Percentiles rank a stretch among this genome's conserved stretches.
These are phyloP conservation scores for Platalea minor DNA, from an alignment of 2,797 vertebrate species.

Conservation along the genomic window DNA sequence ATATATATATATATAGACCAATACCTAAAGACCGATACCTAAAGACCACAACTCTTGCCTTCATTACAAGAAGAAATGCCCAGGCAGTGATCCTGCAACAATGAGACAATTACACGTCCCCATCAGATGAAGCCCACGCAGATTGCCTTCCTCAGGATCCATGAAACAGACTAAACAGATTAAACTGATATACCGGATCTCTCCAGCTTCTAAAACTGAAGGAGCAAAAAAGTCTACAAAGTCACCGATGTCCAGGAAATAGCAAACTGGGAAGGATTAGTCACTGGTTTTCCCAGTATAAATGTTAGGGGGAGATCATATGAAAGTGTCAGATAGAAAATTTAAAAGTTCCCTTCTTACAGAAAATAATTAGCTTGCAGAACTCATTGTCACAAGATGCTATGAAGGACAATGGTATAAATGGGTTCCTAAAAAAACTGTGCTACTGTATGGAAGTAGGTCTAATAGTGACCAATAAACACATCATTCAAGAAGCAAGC, in stretches of 20 bases:
- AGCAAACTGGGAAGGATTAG: background rate
- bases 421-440: fast-evolving
- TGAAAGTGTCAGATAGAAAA: background rate
- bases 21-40: background rate
- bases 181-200: background rate
- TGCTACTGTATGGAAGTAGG: background rate
- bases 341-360: background rate
- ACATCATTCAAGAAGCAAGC: background rate
- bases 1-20: too few relatives aligned
- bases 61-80: background rate
- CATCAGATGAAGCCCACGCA: background rate
- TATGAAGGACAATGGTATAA: background rate
- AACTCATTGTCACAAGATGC: background rate
- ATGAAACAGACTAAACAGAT: background rate
- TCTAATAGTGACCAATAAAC: background rate
- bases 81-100: background rate
- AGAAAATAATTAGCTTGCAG: background rate
- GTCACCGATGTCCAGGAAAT: fast-evolving
- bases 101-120: background rate
- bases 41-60: background rate
- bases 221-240: background rate
- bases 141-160: background rate
- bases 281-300: background rate
- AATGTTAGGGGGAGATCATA: background rate
- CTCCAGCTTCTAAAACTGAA: background rate